Conservation (phyloP, 2,888 invertebrate genomes). For the Eilema caniola region DNA sequence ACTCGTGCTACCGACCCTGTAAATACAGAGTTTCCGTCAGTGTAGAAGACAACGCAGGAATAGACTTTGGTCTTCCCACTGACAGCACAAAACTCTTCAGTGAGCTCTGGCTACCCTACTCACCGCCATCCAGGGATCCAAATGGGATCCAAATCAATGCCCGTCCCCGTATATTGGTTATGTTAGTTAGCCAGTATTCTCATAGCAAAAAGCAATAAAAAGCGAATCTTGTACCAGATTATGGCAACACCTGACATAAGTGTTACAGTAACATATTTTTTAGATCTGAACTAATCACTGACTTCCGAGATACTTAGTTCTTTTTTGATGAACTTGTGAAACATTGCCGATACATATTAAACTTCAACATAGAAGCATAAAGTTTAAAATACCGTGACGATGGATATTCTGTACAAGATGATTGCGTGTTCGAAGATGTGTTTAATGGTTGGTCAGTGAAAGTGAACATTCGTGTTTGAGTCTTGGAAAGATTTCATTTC, state of each 20-base stretch:
- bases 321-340: background rate
- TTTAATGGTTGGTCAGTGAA: slow-evolving; percentile 56
- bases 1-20: too few relatives aligned
- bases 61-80: too few relatives aligned
- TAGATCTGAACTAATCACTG: slow-evolving; percentile 23
- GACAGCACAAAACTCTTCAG: too few relatives aligned
- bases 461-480: slow-evolving; percentile 50
- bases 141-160: too few relatives aligned
- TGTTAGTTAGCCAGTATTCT: too few relatives aligned
- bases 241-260: background rate
- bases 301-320: slow-evolving; percentile 18
- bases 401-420: slow-evolving; percentile 18
- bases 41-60: too few relatives aligned
- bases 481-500: slow-evolving; percentile 37
- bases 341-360: background rate
- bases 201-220: background rate
- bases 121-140: too few relatives aligned
- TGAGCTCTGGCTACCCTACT: too few relatives aligned
- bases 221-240: background rate
- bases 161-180: too few relatives aligned
- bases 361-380: background rate
- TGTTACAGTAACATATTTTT: slow-evolving; percentile 11
- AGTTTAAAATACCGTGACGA: slow-evolving; percentile 14
- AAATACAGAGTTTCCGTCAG: too few relatives aligned
- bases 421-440: slow-evolving; percentile 61